These are phyloP conservation scores for Limenitis camilla DNA, from an alignment of 2,888 invertebrate species.

Conservation along the genomic window DNA sequence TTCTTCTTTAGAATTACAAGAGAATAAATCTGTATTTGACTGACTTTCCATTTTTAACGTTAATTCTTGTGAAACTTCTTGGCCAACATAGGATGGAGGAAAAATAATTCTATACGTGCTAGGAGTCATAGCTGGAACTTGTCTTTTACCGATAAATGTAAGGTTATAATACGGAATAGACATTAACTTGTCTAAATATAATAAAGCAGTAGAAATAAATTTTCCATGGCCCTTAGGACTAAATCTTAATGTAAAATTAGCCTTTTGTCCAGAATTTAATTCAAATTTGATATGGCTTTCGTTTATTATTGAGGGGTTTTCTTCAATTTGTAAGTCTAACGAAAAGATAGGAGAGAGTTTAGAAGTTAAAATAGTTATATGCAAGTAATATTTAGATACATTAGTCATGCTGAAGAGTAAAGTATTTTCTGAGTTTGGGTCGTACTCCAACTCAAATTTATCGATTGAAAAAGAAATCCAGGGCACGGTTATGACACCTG, in stretches of 20 bases:
- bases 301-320: conserved; percentile 35
- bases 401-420: conserved; percentile 58
- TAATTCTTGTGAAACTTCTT: conserved; percentile 33
- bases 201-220: conserved; percentile 49
- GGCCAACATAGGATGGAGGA: conserved; percentile 49
- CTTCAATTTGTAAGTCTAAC: conserved; percentile 39
- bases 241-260: conserved; percentile 43
- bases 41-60: conserved; percentile 41
- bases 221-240: conserved; percentile 54
- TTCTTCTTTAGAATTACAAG: conserved; percentile 43
- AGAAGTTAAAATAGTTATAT: conserved; percentile 45
- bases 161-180: conserved; percentile 56
- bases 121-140: conserved; percentile 44
- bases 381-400: conserved; percentile 52
- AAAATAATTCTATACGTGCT: conserved; percentile 49
- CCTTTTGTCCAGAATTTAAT: conserved; percentile 36
- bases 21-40: conserved; percentile 39
- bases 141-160: conserved; percentile 52
- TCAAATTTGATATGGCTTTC: conserved; percentile 54
- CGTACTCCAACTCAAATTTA: conserved; percentile 53
- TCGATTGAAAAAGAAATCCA: conserved; percentile 57
- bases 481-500: conserved; percentile 58
- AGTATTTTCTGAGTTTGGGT: conserved; percentile 32
- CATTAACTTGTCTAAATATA: conserved; percentile 58
- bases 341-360: conserved; percentile 53